Evolutionary conservation across 2,797 vertebrate genomes (phyloP), one percentile per base, ranked within the genome.

Genomic region (Anguilla marmorata): DNA sequence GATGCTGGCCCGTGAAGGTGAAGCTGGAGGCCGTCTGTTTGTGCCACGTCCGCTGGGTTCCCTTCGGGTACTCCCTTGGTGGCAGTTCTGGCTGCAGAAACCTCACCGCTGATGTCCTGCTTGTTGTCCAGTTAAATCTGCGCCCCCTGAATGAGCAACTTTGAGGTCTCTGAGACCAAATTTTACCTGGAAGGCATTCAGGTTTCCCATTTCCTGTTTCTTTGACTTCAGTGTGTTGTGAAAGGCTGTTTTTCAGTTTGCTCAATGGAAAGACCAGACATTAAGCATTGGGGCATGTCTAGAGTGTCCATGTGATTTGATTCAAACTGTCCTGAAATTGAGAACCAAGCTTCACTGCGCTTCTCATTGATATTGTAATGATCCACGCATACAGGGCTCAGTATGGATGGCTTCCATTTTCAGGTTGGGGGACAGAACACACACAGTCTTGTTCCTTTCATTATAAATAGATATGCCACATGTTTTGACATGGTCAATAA

Each of bases 111-210:
- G 92, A 89, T 0, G 88, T 95, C 76, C 7, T 94, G 63, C 94
- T 94, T 0, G 94, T 94, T 0, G 60, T 95, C 88, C 93, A 91
- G 84, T 90, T 95, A 89, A 94, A 93, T 74, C 88, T 94, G 92
- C 92, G 93, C 85, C 93, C 84, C 91, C 94, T 58, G 56, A 58
- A 0, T 19, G 16, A 58, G 92, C 91, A 90, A 91, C 94, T 69
- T 3, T 95, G 90, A 94, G 91, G 93, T 92, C 90, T 94, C 93
- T 69, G 92, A 93, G 30, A 92, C 95, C 30, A 92, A 94, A 66
- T 86, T 94, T 60, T 87, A 91, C n/a, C 93, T 95, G 89, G 91
- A 91, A 0, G 93, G 94, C 88, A 93, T 93, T 0, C 93, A 95
- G 94, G 94, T 45, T 45, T 45, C 7, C 50, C 50, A 12, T 94